Percentiles rank a stretch among this genome's conserved stretches.
These are phyloP conservation scores for Baryphthengus martii DNA, from an alignment of 2,113 vertebrate species.

Conservation along the genomic window DNA sequence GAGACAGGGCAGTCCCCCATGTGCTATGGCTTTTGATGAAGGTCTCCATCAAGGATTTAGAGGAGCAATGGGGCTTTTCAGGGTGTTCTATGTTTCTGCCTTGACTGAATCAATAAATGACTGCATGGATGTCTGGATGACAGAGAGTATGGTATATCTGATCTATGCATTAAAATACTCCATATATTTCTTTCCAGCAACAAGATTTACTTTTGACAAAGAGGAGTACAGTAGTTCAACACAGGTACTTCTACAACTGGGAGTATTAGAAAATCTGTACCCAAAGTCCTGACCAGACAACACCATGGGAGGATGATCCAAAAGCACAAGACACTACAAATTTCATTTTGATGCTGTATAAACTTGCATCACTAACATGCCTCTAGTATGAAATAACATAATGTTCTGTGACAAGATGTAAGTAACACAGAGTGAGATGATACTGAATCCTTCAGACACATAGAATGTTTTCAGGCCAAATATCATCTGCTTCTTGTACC, in stretches of 20 bases:
- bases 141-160: not conserved
- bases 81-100: not conserved
- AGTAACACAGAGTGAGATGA: constrained; percentile 42
- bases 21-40: not conserved
- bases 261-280: not conserved
- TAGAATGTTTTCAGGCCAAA: constrained; percentile 51
- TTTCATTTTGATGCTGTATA: not conserved
- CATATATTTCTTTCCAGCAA: not conserved
- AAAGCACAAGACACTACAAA: not conserved
- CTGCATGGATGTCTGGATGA: not conserved
- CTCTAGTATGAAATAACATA: not conserved
- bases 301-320: not conserved
- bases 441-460: constrained; percentile 23
- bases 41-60: not conserved
- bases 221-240: not conserved
- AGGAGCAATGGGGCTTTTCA: not conserved
- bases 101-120: not conserved
- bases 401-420: constrained; percentile 36
- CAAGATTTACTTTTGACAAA: not conserved
- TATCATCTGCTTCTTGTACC: constrained; percentile 27
- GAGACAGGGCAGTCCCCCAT: rapidly evolving
- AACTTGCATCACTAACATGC: not conserved
- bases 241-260: not conserved
- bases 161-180: not conserved
- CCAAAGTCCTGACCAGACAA: not conserved